Percentiles rank a stretch among this genome's conserved stretches.
Conservation (phyloP, 2,888 invertebrate species). For the Ormyrus labotus region DNA sequence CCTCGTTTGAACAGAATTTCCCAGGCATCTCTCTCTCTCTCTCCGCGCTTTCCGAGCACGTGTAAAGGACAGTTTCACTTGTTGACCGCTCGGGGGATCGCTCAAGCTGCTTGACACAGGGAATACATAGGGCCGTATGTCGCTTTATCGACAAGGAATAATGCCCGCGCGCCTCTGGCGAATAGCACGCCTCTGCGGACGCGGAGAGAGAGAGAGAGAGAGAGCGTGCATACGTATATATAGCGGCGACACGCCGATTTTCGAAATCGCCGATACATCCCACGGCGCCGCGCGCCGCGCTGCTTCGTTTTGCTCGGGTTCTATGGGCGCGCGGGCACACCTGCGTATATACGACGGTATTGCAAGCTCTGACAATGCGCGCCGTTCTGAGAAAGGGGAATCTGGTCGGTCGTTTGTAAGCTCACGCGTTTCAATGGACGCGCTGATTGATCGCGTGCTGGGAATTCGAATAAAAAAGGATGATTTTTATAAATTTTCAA, state of each 20-base stretch:
- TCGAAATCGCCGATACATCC: neutral
- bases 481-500: too few species aligned
- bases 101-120: slow-evolving; percentile 25
- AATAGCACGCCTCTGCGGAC: too few species aligned
- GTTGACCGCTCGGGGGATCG: slow-evolving; percentile 26
- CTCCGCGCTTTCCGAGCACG: slow-evolving; percentile 23
- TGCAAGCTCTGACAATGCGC: too few species aligned
- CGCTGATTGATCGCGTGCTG: too few species aligned
- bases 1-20: too few species aligned
- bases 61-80: slow-evolving; percentile 28
- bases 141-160: slow-evolving; percentile 13
- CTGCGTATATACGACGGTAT: too few species aligned
- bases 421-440: too few species aligned
- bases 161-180: neutral
- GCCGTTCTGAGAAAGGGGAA: too few species aligned
- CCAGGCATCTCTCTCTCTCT: neutral
- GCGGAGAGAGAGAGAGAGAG: too few species aligned
- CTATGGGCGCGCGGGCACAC: neutral
- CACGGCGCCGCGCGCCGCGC: neutral
- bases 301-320: neutral
- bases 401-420: too few species aligned
- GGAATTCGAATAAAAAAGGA: too few species aligned
- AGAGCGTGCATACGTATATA: neutral
- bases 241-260: neutral
- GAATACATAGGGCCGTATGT: neutral